A percentile compares a stretch with the other conserved stretches of the same genome.
phyloP scores from a whole-genome alignment of 2,888 invertebrate species.

The Sinohyriopsis cumingii region DNA sequence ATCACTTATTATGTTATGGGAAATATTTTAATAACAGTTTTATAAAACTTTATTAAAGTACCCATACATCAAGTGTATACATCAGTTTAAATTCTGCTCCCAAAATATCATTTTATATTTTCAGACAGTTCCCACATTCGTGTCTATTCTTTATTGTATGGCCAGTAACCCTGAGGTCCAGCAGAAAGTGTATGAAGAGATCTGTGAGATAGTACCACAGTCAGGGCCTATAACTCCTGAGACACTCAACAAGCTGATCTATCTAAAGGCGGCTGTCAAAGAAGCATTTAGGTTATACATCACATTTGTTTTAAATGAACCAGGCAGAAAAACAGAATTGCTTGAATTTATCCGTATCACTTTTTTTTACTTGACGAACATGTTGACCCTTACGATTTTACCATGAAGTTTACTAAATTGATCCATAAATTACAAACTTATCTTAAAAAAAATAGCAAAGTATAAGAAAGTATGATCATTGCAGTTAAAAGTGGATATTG shows the following conservation, averaged over 20 bases:
- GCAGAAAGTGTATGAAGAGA: constrained; percentile 80
- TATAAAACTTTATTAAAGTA: no score
- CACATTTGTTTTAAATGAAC: constrained; percentile 84
- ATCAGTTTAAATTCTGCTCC: neutral
- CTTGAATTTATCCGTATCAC: no score
- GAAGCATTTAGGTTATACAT: constrained; percentile 75
- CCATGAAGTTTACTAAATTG: no score
- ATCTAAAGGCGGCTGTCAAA: constrained; percentile 85
- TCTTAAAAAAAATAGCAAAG: no score
- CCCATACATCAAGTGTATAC: neutral
- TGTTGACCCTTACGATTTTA: no score
- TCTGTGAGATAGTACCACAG: constrained; percentile 70
- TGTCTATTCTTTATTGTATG: constrained; percentile 80
- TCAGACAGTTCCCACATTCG: constrained; percentile 61
- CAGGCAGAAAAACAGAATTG: constrained; percentile 68
- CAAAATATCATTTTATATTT: constrained; percentile 11
- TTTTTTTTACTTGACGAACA: no score
- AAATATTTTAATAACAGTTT: no score
- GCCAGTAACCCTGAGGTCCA: constrained; percentile 82
- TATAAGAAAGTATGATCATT: no score
- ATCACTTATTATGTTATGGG: no score
- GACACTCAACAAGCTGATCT: constrained; percentile 78
- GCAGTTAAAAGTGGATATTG: no score
- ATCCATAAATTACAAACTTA: no score
- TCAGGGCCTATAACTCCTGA: constrained; percentile 73